These are phyloP conservation scores for Rhombomys opimus DNA, from an alignment of 2,113 vertebrate genomes.

Conservation along the genomic window DNA sequence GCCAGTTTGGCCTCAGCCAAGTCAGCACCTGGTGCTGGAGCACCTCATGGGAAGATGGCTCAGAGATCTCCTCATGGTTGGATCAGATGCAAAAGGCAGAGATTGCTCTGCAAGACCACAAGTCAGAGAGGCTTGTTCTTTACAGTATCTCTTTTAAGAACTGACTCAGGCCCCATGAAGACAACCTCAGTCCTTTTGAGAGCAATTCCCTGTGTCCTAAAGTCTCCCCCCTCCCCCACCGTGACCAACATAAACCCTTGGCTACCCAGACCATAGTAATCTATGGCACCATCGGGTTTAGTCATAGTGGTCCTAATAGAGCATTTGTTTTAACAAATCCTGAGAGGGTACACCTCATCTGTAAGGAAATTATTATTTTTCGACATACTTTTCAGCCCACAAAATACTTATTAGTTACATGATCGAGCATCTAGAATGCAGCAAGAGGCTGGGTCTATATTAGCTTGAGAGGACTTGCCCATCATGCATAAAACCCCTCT, in stretches of 20 bases:
- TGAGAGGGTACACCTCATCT: neutral
- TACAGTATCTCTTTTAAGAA: neutral
- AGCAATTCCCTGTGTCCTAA: neutral
- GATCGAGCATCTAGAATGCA: neutral
- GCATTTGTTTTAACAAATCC: neutral
- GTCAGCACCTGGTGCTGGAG: neutral
- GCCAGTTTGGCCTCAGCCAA: neutral
- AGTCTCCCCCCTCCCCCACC: no score
- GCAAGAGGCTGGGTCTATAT: neutral
- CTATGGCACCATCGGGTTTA: neutral
- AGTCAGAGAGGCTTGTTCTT: neutral
- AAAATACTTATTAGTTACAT: neutral
- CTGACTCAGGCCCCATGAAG: neutral
- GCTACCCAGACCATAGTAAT: neutral
- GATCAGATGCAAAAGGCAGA: neutral
- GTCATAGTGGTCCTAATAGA: neutral
- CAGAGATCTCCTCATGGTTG: neutral
- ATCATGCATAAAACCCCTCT: neutral
- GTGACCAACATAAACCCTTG: neutral
- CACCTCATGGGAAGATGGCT: neutral
- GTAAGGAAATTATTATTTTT: constrained; percentile 40
- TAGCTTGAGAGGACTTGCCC: neutral
- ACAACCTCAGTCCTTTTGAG: neutral
- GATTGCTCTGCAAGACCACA: neutral
- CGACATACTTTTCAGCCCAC: neutral